Evolutionary conservation across 2,888 invertebrate species (phyloP), one percentile per base, ranked within the genome.

Genomic region (Hemicrepidius hirtus): DNA sequence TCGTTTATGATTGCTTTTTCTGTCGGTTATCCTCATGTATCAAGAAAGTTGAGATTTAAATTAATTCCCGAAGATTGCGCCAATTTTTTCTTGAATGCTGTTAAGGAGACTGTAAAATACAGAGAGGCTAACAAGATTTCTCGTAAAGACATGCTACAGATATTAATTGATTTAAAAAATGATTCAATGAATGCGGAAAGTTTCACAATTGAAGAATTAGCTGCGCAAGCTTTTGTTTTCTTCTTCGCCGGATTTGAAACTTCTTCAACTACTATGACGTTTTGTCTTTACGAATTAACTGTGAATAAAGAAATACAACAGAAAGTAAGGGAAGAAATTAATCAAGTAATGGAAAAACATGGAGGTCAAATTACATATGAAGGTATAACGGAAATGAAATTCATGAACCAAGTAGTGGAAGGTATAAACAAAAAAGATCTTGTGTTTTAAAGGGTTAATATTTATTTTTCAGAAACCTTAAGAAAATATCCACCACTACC

Each of bases 231-330:
- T 0, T 88, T 90, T 83, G 79, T 90, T 20, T 91, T 91, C 80
- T 88, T 90, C 85, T 84, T 89, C 12, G 91, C 91, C 12, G 92
- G 92, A 0, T 90, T 91, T 75, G 91, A 91, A 81, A 91, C 92
- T 0, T 90, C 91, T 0, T 91, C 92, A 0, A 88, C 91, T 0
- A 88, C 91, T 0, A 87, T 92, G 2, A 88, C 89, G 72, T 91
- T 90, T 72, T 85, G 88, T 0, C 86, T 89, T 0, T 90, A 89
- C 77, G 87, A 89, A 75, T 79, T 91, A 50, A 90, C 90, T 0
- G 75, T 86, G 6, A 87, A 90, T 79, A 88, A 87, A 32, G 82
- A 86, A 0, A 83, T 89, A 13, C 91, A 91, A 77, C 82, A 83
- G 6, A 87, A 83, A 75, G 86, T 89, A 2, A 83, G 88, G 71